Base-by-base conservation (phyloP, 2,797 vertebrate species). In the Crenuchus spilurus region DNA sequence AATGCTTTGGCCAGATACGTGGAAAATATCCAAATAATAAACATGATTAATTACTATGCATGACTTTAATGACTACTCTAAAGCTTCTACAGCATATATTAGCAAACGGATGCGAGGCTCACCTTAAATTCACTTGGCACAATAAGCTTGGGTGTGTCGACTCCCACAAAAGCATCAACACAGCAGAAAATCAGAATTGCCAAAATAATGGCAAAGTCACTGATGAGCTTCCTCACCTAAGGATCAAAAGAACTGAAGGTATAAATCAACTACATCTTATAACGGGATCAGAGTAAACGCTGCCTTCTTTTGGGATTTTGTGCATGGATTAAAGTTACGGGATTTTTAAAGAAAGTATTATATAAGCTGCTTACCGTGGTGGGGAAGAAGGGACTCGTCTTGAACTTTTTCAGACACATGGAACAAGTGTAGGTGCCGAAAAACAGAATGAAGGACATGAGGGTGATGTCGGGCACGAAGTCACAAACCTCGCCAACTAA, bases 41-140 rank as follows among this genome's bases (percentile, higher is more conserved):
- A n/a, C n/a, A n/a, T n/a, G n/a, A n/a, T n/a, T n/a, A n/a, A n/a
- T n/a, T n/a, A 10, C 3, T 10, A 10, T 49, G 7, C 18, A 8
- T 22, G 6, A 49, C 46, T 49, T 44, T 46, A 6, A 46, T 1
- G n/a, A n/a, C n/a, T n/a, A n/a, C n/a, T n/a, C n/a, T n/a, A n/a
- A n/a, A n/a, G n/a, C n/a, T n/a, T n/a, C n/a, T n/a, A n/a, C n/a
- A n/a, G n/a, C n/a, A n/a, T n/a, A n/a, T n/a, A n/a, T 8, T 35
- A 8, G 18, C 10, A n/a, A 55, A 44, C 16, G 18, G 35, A 37
- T 2, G 41, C 30, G 37, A 44, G 31, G 14, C 89, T 64, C 87
- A 97, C 97, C 95, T 99, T 99, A 89, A 99, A 98, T 90, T 99
- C 97, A 41, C 79, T 95, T 92, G 97, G 97, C 93, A 99, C 97